A percentile compares a stretch with the other conserved stretches of the same genome.
Conservation (phyloP, 2,797 vertebrate species). For the Discoglossus pictus region DNA sequence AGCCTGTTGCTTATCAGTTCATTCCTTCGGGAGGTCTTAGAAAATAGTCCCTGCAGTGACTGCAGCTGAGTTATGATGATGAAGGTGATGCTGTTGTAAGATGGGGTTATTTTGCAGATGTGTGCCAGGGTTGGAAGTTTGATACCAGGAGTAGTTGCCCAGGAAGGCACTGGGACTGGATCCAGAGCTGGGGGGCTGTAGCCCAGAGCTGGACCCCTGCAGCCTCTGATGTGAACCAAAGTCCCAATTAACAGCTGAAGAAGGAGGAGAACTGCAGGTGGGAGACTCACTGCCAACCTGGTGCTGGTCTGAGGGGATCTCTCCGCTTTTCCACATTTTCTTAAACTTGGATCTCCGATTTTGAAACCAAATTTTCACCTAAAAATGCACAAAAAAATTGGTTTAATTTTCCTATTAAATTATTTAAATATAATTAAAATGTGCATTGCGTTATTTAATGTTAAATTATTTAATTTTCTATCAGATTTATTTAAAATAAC, state of each 20-base stretch:
- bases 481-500: no score
- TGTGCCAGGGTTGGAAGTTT: conserved; percentile 75
- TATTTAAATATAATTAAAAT: no score
- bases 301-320: conserved; percentile 85
- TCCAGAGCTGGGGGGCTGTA: conserved; percentile 73
- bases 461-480: no score
- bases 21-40: conserved; percentile 62
- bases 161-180: conserved; percentile 87
- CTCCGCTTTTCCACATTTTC: conserved; percentile 97
- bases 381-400: background rate
- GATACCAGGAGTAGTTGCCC: conserved; percentile 94
- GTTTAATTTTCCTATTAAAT: background rate
- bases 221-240: conserved; percentile 84
- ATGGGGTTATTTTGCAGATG: conserved; percentile 79
- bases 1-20: conserved; percentile 14
- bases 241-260: conserved; percentile 82
- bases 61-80: conserved; percentile 76
- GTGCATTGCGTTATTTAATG: no score
- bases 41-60: conserved; percentile 88
- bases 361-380: conserved; percentile 99
- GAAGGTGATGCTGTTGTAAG: conserved; percentile 78
- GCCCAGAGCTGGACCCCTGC: conserved; percentile 60
- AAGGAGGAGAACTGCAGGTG: conserved; percentile 79
- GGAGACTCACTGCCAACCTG: conserved; percentile 82
- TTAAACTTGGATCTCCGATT: conserved; percentile 97